A percentile compares a stretch with the other conserved stretches of the same genome.
phyloP scores from a whole-genome alignment of 2,113 vertebrate species.

The Rattus norvegicus region DNA sequence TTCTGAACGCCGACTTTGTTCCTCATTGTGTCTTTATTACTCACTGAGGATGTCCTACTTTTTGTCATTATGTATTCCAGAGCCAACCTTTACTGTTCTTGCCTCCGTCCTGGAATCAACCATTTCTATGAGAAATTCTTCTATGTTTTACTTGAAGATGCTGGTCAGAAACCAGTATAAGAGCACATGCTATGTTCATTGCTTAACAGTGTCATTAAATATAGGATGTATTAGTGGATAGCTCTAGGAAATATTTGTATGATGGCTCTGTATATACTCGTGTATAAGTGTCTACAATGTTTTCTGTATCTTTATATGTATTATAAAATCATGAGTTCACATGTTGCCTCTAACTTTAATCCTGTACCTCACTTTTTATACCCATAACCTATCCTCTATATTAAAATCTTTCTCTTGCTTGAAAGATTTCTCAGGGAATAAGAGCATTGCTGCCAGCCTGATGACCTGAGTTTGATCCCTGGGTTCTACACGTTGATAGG shows the following conservation, averaged over 20 bases:
- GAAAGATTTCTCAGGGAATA: background rate
- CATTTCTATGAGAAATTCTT: constrained; percentile 2
- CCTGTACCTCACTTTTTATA: background rate
- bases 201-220: background rate
- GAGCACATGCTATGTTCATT: background rate
- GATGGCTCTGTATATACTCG: background rate
- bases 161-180: constrained; percentile 14
- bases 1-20: background rate
- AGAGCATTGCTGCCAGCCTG: background rate
- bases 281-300: background rate
- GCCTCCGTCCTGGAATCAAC: background rate
- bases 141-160: background rate
- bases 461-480: background rate
- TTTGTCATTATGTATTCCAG: background rate
- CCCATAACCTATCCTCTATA: background rate
- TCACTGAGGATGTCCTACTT: background rate
- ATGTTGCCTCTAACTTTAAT: background rate
- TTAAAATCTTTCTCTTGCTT: background rate
- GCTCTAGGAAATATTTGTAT: constrained; percentile 4
- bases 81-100: constrained; percentile 34
- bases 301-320: constrained; percentile 11
- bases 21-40: background rate
- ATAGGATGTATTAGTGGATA: background rate
- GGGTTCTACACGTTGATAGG: background rate
- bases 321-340: constrained; percentile 33